These are phyloP conservation scores for Heterodera schachtii DNA, from an alignment of 1,140 invertebrate genomes.

Conservation along the genomic window DNA sequence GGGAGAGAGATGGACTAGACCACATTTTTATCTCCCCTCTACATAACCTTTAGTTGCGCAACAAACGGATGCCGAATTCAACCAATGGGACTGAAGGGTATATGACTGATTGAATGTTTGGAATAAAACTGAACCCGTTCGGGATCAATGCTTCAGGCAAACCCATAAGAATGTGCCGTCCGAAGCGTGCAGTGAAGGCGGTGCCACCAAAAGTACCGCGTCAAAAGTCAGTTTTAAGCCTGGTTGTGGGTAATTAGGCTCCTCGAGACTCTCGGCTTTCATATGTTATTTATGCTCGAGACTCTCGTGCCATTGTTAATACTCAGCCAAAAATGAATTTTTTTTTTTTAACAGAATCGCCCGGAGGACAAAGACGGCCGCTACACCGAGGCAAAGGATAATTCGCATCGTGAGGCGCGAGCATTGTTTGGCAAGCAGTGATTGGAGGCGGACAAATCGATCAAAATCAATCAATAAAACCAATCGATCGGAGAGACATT, in stretches of 20 bases:
- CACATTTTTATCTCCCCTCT: not conserved
- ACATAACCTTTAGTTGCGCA: not conserved
- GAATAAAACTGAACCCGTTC: not conserved
- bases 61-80: constrained; percentile 23
- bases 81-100: constrained; percentile 1
- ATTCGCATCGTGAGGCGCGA: constrained; percentile 19
- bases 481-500: not conserved
- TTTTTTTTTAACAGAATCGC: not conserved
- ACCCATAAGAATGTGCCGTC: not conserved
- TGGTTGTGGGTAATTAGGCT: not conserved
- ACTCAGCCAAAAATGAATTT: no score
- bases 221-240: not conserved
- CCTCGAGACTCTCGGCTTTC: no score
- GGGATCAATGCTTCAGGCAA: not conserved
- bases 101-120: not conserved
- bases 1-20: not conserved
- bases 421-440: constrained; percentile 27
- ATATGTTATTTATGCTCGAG: no score
- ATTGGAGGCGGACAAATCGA: not conserved
- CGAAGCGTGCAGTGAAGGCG: not conserved
- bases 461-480: not conserved
- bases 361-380: constrained; percentile 23
- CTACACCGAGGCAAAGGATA: not conserved
- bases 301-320: no score
- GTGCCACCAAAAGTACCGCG: not conserved